A percentile compares a stretch with the other conserved stretches of the same genome.
Conservation (phyloP, 2,888 invertebrate genomes). For the Andrena marginata region DNA sequence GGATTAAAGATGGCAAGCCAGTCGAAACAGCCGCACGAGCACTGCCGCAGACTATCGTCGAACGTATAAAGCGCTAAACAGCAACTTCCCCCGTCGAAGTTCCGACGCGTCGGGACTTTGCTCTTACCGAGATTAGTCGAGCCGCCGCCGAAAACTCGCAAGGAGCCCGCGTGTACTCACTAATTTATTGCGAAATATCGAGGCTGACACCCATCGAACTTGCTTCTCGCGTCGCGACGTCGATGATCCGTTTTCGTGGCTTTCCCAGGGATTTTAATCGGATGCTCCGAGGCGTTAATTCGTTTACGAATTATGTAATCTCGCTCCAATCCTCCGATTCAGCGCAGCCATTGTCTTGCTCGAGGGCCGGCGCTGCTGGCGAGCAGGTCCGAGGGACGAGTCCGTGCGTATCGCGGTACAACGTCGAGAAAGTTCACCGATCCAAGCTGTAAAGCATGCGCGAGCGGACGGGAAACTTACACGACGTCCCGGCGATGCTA, state of each 20-base stretch:
- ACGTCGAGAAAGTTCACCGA: conserved; percentile 41
- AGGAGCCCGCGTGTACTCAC: conserved; percentile 56
- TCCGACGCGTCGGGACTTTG: conserved; percentile 70
- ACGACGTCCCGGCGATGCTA: conserved; percentile 28
- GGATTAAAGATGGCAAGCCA: conserved; percentile 62
- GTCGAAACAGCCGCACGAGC: conserved; percentile 36
- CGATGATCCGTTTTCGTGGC: conserved; percentile 5
- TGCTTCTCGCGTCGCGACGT: neutral
- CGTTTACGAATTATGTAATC: neutral
- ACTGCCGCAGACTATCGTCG: conserved; percentile 52
- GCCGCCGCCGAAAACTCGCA: conserved; percentile 38
- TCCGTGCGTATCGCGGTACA: neutral
- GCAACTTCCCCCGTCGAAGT: conserved; percentile 60
- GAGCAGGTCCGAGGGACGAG: neutral
- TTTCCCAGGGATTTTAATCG: conserved; percentile 8
- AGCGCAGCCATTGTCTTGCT: neutral
- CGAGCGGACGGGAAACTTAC: conserved; percentile 46
- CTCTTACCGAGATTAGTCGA: conserved; percentile 71
- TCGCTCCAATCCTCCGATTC: neutral
- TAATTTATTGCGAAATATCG: conserved; percentile 77
- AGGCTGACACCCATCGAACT: conserved; percentile 54
- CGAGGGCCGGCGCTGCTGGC: neutral
- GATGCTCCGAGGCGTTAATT: neutral
- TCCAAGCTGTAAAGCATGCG: conserved; percentile 51
- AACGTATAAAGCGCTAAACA: conserved; percentile 69